Base-by-base conservation (phyloP, 2,797 vertebrate genomes). In the Scolopax rusticola region DNA sequence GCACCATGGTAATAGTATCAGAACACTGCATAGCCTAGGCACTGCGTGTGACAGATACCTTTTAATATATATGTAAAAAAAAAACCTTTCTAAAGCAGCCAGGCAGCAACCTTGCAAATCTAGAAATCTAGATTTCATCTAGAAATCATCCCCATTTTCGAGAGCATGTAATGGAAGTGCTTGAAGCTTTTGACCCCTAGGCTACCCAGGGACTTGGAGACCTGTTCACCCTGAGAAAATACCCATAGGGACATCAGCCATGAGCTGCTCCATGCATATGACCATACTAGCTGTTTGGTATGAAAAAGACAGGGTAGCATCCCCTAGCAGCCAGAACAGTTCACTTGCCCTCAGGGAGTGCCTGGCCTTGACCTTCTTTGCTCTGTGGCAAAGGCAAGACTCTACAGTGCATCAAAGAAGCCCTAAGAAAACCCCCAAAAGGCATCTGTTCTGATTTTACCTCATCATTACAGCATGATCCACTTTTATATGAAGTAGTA, bases 251-350 rank as follows among this genome's bases (percentile, higher is more conserved):
- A 53, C 24, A 60, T n/a, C 15, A 77, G 25, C 25, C 3, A 2
- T 25, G n/a, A 71, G n/a, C 24, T 57, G 38, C 36, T 47, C 33
- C 1, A 0, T 41, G 33, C 1, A 1, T 9, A 13, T 54, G 41
- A 19, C 11, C 25, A 15, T 71, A 3, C 3, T 9, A 59, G 5
- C 20, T 54, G 2, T 2, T 3, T 50, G 51, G 15, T n/a, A 21
- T 3, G 7, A 63, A 73, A 20, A 16, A 56, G 30, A 32, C 20
- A 84, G 20, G 9, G 43, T 16, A 60, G 38, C 15, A 33, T 59
- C 45, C 32, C 32, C 30, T 25, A 19, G 25, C 27, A 71, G 33
- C 32, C 40, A 47, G 33, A 74, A 67, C 3, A 4, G 2, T 56
- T 81, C 2, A 0, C 45, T 51, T 91, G 32, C 38, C 36, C 81